Percentiles rank a stretch among this genome's conserved stretches.
Evolutionary conservation across 1,140 invertebrate species (phyloP).

Genomic region (Brachionus angularis): DNA sequence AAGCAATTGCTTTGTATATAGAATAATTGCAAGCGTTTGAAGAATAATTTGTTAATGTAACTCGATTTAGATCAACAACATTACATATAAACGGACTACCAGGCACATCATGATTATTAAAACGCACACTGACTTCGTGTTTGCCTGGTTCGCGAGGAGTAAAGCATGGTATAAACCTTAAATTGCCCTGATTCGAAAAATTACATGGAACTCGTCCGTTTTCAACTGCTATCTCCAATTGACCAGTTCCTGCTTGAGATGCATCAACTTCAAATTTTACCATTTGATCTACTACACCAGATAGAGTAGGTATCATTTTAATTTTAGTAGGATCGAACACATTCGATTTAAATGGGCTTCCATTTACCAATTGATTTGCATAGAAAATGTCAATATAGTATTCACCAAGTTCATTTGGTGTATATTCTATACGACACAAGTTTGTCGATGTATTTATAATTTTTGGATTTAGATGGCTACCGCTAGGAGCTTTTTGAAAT

Average conservation of each 20-base stretch:
- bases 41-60: conserved; percentile 46
- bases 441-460: conserved; percentile 28
- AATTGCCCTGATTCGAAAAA: conserved; percentile 44
- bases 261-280: conserved; percentile 70
- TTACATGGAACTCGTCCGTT: conserved; percentile 78
- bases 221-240: conserved; percentile 94
- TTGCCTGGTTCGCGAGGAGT: conserved; percentile 49
- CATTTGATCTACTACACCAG: conserved; percentile 55
- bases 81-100: conserved; percentile 48
- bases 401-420: conserved; percentile 37
- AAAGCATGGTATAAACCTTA: conserved; percentile 52
- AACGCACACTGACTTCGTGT: conserved; percentile 80
- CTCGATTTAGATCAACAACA: conserved; percentile 47
- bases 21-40: not conserved
- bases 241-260: conserved; percentile 88
- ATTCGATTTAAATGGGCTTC: conserved; percentile 52
- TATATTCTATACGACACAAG: conserved; percentile 29
- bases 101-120: conserved; percentile 70
- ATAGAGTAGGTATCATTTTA: conserved; percentile 51
- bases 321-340: conserved; percentile 55
- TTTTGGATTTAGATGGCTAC: conserved; percentile 12
- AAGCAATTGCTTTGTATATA: not conserved
- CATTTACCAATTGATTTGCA: conserved; percentile 33
- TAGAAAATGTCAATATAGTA: conserved; percentile 40
- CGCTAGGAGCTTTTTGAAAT: conserved; percentile 2